These are phyloP conservation scores for Uromys caudimaculatus DNA, from an alignment of 2,797 vertebrate species.

Conservation along the genomic window DNA sequence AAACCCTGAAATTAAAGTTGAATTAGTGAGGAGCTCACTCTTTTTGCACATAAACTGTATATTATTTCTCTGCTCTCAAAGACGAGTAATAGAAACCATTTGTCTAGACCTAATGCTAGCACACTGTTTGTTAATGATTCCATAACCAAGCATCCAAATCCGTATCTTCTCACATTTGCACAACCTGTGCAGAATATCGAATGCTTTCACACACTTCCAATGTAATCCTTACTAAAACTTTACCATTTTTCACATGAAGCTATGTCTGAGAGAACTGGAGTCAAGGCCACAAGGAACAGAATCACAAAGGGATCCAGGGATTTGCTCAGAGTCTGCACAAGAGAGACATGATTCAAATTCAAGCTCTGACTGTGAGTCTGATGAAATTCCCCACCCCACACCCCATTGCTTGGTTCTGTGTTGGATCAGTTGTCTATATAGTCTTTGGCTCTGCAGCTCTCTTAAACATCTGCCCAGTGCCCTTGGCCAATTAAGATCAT, in stretches of 20 bases:
- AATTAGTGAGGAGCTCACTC: not conserved
- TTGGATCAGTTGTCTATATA: not conserved
- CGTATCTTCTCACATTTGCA: not conserved
- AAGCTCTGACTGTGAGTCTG: not conserved
- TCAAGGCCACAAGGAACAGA: slow-evolving; percentile 15
- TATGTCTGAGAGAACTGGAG: not conserved
- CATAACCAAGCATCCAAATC: not conserved
- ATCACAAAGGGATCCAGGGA: not conserved
- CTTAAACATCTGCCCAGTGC: not conserved
- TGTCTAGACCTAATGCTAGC: not conserved
- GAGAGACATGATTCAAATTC: slow-evolving; percentile 6
- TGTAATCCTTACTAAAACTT: slow-evolving; percentile 23
- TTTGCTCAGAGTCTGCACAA: not conserved
- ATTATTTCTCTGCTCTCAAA: not conserved
- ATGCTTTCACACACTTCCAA: not conserved
- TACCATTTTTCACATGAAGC: slow-evolving; percentile 26
- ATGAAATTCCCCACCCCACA: not conserved
- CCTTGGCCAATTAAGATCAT: slow-evolving; percentile 5
- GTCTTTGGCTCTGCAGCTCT: not conserved
- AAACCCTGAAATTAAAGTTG: not conserved
- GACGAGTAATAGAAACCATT: not conserved
- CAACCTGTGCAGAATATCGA: not conserved
- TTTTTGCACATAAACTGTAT: not conserved
- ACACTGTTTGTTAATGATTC: not conserved
- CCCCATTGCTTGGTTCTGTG: not conserved